Evolutionary conservation across 2,888 invertebrate genomes (phyloP).

Genomic region (Papilio elwesi): DNA sequence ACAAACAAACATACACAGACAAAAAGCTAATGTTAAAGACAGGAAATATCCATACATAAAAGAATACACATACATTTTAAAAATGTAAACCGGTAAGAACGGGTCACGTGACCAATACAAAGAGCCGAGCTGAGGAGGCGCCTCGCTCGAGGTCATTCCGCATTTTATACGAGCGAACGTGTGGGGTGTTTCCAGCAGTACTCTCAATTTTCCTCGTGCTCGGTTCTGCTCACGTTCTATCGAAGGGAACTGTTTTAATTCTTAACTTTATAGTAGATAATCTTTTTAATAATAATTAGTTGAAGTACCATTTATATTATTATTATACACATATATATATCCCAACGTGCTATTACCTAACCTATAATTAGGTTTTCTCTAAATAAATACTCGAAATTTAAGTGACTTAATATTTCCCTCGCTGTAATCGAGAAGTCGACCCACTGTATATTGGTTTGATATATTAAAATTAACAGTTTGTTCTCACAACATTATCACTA

Average conservation of each 20-base stretch:
- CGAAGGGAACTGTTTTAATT: constrained; percentile 1
- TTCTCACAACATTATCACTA: no score
- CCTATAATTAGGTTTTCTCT: no score
- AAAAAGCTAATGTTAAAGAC: not conserved
- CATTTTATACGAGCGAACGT: constrained; percentile 22
- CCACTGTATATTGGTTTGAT: no score
- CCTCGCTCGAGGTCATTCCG: not conserved
- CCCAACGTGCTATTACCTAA: no score
- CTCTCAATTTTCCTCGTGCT: constrained; percentile 8
- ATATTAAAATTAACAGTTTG: no score
- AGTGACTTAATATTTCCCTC: no score
- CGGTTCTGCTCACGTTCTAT: not conserved
- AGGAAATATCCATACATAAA: constrained; percentile 13
- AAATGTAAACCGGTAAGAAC: constrained; percentile 17
- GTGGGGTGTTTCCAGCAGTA: constrained; percentile 6
- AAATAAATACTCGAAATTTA: no score
- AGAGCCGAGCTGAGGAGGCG: not conserved
- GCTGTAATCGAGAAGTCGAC: no score
- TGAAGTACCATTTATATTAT: no score
- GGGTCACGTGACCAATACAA: constrained; percentile 17
- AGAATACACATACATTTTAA: constrained; percentile 8
- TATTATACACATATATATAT: no score
- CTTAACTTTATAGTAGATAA: not conserved
- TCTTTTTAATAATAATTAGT: no score
- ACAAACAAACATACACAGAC: no score